Conservation (phyloP, 2,888 invertebrate species). For the Drepana falcataria region DNA sequence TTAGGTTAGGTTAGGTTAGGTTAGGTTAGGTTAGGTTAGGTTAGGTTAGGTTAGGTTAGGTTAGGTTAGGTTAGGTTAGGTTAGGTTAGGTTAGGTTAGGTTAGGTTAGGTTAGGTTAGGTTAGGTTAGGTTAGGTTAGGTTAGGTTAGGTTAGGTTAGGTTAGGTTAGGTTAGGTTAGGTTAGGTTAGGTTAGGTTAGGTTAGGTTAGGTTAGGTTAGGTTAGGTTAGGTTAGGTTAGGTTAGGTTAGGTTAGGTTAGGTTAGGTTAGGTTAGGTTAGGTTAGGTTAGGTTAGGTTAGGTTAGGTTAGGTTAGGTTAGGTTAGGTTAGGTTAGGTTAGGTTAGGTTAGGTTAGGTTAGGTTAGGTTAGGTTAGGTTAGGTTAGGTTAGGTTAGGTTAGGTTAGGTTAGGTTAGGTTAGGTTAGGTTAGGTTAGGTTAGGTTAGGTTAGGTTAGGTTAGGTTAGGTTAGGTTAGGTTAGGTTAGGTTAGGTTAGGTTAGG, state of each 20-base stretch:
- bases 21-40: conserved; percentile 3
- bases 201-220: conserved; percentile 6
- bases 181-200: conserved; percentile 5
- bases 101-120: background rate
- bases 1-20: conserved; percentile 3
- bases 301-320: conserved; percentile 9
- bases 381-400: conserved; percentile 11
- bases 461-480: conserved; percentile 7
- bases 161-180: no score
- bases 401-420: conserved; percentile 8
- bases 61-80: conserved; percentile 3
- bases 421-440: conserved; percentile 11
- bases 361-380: conserved; percentile 9
- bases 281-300: conserved; percentile 9
- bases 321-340: conserved; percentile 11
- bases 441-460: conserved; percentile 9
- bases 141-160: no score
- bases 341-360: conserved; percentile 10
- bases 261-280: conserved; percentile 7
- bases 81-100: conserved; percentile 1
- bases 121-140: conserved; percentile 1
- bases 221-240: conserved; percentile 6
- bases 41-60: conserved; percentile 3
- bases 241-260: conserved; percentile 5
- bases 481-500: conserved; percentile 10